Conservation (phyloP, 1,140 invertebrate species). For the Mya arenaria region DNA sequence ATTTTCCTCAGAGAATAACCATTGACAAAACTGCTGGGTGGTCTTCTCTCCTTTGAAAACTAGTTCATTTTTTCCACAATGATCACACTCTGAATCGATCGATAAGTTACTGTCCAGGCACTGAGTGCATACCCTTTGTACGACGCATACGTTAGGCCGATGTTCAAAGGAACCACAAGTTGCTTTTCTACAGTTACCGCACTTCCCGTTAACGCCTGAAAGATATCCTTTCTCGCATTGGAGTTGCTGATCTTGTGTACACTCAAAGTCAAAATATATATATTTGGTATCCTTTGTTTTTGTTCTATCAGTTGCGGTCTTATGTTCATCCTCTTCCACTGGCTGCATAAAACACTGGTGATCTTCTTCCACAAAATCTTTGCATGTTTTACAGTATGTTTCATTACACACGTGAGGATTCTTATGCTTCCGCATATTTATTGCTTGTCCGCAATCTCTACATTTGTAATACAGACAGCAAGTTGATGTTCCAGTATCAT, state of each 20-base stretch:
- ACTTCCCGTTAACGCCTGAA: background rate
- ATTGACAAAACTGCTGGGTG: slow-evolving; percentile 31
- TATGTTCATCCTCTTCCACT: too few species aligned
- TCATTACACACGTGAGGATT: too few species aligned
- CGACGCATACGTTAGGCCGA: slow-evolving; percentile 3
- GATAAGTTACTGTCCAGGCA: background rate
- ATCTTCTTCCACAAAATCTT: too few species aligned
- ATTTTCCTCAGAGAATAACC: slow-evolving; percentile 33
- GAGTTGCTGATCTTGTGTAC: slow-evolving; percentile 2
- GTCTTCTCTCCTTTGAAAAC: background rate
- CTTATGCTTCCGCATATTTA: too few species aligned
- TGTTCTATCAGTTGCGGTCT: too few species aligned
- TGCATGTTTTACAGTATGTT: too few species aligned
- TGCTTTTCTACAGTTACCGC: background rate
- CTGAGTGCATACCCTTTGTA: background rate
- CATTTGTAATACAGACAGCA: too few species aligned
- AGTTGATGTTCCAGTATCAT: too few species aligned
- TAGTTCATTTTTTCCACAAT: background rate
- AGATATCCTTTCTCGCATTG: slow-evolving; percentile 3
- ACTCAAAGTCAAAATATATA: slow-evolving; percentile 18
- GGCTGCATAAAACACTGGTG: too few species aligned
- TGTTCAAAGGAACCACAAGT: background rate
- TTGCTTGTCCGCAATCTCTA: too few species aligned
- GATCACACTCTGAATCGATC: background rate
- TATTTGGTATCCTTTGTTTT: background rate